Conservation (phyloP, 2,888 invertebrate species). For the Sminthurides aquaticus region DNA sequence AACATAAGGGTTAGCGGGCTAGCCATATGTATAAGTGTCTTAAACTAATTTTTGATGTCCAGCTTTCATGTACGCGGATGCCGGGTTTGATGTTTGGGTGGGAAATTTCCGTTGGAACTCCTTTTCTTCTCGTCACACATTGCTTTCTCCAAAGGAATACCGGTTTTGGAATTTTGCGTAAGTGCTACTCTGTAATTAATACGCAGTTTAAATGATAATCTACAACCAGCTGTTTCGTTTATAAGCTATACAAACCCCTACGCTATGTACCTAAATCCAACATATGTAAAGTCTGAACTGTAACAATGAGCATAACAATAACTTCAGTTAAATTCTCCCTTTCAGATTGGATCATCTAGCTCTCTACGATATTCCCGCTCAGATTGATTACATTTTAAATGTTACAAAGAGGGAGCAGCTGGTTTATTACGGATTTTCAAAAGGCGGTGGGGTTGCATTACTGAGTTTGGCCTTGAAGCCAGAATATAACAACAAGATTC, state of each 20-base stretch:
- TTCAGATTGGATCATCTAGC: constrained; percentile 52
- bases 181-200: too few species aligned
- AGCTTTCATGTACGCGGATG: constrained; percentile 2
- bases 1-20: too few species aligned
- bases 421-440: constrained; percentile 55
- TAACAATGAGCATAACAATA: too few species aligned
- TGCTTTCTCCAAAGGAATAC: background rate
- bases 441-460: background rate
- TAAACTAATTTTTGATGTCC: too few species aligned
- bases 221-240: too few species aligned
- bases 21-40: too few species aligned
- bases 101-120: background rate
- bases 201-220: too few species aligned
- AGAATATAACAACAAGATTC: constrained; percentile 53
- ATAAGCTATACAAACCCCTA: too few species aligned
- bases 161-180: constrained; percentile 7
- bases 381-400: constrained; percentile 52
- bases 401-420: constrained; percentile 45
- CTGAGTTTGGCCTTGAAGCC: constrained; percentile 52
- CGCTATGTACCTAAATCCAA: too few species aligned
- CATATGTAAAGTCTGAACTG: too few species aligned
- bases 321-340: too few species aligned
- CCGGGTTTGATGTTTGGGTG: constrained; percentile 2
- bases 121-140: background rate
- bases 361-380: constrained; percentile 54